These are phyloP conservation scores for Conomelus anceps DNA, from an alignment of 2,888 invertebrate genomes.

Conservation along the genomic window DNA sequence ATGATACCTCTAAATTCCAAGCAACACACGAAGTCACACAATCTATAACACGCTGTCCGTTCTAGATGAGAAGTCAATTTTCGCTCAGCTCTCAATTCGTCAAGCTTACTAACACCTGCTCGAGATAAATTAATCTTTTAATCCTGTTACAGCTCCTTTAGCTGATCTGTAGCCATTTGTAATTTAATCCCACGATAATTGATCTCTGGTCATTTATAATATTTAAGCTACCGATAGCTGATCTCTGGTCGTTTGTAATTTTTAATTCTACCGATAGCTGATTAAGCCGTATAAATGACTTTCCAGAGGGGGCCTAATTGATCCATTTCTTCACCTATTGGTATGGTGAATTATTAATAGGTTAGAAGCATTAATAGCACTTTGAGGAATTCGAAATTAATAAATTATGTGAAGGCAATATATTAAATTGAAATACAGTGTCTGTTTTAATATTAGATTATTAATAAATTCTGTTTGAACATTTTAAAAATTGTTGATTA, in stretches of 20 bases:
- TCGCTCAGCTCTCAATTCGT: background rate
- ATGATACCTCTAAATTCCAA: background rate
- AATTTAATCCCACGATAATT: background rate
- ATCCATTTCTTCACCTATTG: background rate
- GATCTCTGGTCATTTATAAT: background rate
- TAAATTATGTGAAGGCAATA: too few relatives aligned
- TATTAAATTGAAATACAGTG: too few relatives aligned
- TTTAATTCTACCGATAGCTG: background rate
- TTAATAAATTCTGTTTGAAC: too few relatives aligned
- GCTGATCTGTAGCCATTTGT: background rate
- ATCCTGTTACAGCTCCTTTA: background rate
- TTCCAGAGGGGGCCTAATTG: background rate
- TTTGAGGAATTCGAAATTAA: too few relatives aligned
- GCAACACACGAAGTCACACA: background rate
- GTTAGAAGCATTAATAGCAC: too few relatives aligned
- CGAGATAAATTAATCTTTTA: background rate
- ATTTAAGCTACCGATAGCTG: too few relatives aligned
- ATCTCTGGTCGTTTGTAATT: background rate
- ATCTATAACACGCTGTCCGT: background rate
- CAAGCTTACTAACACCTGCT: background rate
- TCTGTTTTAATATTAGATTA: too few relatives aligned
- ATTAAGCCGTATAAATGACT: background rate
- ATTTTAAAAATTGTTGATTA: too few relatives aligned
- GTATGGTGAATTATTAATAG: too few relatives aligned
- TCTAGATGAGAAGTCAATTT: background rate